Conservation (phyloP, 2,797 vertebrate species). For the Danio aesculapii region DNA sequence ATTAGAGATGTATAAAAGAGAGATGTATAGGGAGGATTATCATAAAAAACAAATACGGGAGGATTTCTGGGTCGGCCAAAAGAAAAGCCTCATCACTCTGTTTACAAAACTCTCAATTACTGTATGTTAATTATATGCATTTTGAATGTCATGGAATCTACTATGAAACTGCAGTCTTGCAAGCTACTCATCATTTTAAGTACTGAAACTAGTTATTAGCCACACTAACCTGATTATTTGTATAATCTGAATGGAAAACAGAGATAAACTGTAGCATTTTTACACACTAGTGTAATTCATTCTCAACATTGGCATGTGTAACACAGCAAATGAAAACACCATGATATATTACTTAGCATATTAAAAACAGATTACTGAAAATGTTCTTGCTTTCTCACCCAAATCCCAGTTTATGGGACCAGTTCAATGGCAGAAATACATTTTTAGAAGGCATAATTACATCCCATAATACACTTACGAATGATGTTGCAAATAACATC, state of each 20-base stretch:
- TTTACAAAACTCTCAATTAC: neutral
- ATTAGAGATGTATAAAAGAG: no score
- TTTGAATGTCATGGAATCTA: neutral
- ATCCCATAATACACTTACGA: constrained; percentile 5
- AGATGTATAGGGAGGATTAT: no score
- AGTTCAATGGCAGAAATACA: neutral
- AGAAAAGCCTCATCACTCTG: neutral
- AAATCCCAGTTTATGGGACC: neutral
- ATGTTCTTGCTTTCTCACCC: neutral
- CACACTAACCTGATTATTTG: no score
- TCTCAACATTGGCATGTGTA: neutral
- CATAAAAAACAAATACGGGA: no score
- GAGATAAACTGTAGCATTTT: neutral
- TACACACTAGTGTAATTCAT: neutral
- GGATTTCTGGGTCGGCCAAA: neutral
- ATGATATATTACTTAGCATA: neutral
- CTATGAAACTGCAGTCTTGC: neutral
- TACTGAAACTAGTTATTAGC: no score
- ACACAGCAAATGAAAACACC: neutral
- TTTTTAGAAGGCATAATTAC: neutral
- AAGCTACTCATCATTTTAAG: neutral
- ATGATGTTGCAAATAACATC: neutral
- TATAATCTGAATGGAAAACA: neutral
- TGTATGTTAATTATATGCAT: no score
- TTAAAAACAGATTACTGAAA: neutral